Evolutionary conservation across 2,113 vertebrate genomes (phyloP), one percentile per base, ranked within the genome.

Genomic region (Benitochromis conjunctus): DNA sequence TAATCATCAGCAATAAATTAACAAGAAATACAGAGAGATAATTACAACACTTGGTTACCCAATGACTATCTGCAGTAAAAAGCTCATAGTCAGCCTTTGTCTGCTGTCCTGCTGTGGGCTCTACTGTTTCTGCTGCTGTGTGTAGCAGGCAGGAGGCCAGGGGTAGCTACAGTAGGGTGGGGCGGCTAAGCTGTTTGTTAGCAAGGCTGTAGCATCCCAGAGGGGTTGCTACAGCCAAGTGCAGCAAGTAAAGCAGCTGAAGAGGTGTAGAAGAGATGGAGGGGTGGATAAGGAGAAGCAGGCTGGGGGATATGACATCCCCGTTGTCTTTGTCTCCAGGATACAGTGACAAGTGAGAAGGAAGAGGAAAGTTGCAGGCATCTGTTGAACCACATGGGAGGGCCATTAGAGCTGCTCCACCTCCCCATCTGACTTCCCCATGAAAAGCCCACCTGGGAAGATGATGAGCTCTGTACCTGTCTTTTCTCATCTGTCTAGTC

Each of bases 301-400:
- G 48, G 48, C n/a, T 43, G 56, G 21, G 71, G 60, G 43, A 74
- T 55, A 41, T 89, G 83, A 88, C 91, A 81, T 88, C 90, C 91
- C 87, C 80, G 36, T 60, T 34, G 83, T 87, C 74, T 91, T 89
- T 89, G 94, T 96, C 94, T 95, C 95, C 78, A 94, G 92, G 95
- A 95, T 87, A 96, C 92, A 80, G 76, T 84, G 83, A 81, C 84
- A 86, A 60, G 81, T 46, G 82, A 77, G 81, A 34, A 83, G 85
- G 78, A 51, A 57, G 80, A 81, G 84, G 83, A 87, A 88, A 82
- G 86, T 84, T 56, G 56, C 58, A 79, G 57, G 86, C 43, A 24
- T 90, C 78, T 82, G 74, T 56, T 11, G 81, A 84, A 81, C 79
- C 87, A 60, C 86, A 85, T 6, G 90, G 89, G 93, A 92, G 80